Percentiles rank a stretch among this genome's conserved stretches.
phyloP scores from a whole-genome alignment of 1,140 invertebrate genomes.

The Palaemon carinicauda region DNA sequence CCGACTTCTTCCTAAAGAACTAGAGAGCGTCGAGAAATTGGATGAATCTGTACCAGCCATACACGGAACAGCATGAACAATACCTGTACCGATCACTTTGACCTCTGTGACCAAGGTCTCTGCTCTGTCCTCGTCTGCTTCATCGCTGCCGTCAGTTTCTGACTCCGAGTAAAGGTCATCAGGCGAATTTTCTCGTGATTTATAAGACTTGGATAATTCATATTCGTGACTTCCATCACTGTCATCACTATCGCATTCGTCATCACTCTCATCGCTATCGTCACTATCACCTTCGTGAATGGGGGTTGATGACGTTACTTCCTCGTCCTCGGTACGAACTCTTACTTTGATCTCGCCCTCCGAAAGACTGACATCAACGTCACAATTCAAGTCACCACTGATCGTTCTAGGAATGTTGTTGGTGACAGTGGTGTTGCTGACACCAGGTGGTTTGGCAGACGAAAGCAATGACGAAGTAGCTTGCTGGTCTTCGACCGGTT shows the following conservation, averaged over 20 bases:
- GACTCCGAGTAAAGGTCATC: no score
- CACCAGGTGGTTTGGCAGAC: not conserved
- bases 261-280: slow-evolving; percentile 6
- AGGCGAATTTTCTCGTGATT: no score
- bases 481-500: not conserved
- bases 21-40: slow-evolving; percentile 3
- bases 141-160: not conserved
- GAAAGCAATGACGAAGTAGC: not conserved
- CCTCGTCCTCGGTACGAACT: slow-evolving; percentile 9
- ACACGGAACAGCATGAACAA: slow-evolving; percentile 17
- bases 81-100: not conserved
- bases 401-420: slow-evolving; percentile 15
- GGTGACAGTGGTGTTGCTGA: not conserved
- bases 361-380: slow-evolving; percentile 29
- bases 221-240: not conserved
- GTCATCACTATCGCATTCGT: slow-evolving; percentile 4
- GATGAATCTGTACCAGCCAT: slow-evolving; percentile 12
- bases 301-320: slow-evolving; percentile 2
- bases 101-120: not conserved
- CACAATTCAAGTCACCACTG: slow-evolving; percentile 18
- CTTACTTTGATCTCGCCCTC: slow-evolving; percentile 36
- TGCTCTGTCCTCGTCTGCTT: not conserved
- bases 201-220: no score
- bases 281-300: not conserved
- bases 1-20: not conserved